Percentiles rank a stretch among this genome's conserved stretches.
phyloP scores from a whole-genome alignment of 2,888 invertebrate genomes.

The Caenorhabditis japonica region DNA sequence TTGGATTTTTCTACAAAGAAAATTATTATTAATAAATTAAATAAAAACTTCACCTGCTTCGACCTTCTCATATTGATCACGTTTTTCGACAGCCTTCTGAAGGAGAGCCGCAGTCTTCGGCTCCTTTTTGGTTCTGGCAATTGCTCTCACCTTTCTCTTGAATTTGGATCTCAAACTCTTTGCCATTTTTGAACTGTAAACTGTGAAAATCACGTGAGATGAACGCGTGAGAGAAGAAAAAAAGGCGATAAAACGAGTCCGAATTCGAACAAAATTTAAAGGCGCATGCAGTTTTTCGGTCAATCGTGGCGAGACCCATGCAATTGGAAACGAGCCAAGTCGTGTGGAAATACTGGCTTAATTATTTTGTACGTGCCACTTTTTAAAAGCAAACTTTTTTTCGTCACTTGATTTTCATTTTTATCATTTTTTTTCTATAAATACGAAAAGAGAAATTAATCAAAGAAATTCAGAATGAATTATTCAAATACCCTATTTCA shows the following conservation, averaged over 20 bases:
- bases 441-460: background rate
- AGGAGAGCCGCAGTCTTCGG: slow-evolving; percentile 58
- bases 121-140: slow-evolving; percentile 62
- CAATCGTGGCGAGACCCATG: slow-evolving; percentile 45
- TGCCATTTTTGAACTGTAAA: slow-evolving; percentile 57
- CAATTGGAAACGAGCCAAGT: slow-evolving; percentile 29
- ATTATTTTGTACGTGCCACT: slow-evolving; percentile 19
- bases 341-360: slow-evolving; percentile 47
- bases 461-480: too few relatives aligned
- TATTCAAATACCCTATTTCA: too few relatives aligned
- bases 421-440: background rate
- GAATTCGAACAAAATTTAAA: slow-evolving; percentile 35
- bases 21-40: background rate
- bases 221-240: slow-evolving; percentile 11
- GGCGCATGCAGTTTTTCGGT: slow-evolving; percentile 23
- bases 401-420: background rate
- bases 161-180: slow-evolving; percentile 68
- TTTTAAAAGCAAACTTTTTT: background rate
- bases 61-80: slow-evolving; percentile 45
- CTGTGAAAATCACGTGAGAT: background rate
- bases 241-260: background rate
- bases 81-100: slow-evolving; percentile 54
- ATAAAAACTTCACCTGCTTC: slow-evolving; percentile 43
- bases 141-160: slow-evolving; percentile 64
- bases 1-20: slow-evolving; percentile 51